Base-by-base conservation (phyloP, 2,888 invertebrate genomes). In the Andrena camellia region DNA sequence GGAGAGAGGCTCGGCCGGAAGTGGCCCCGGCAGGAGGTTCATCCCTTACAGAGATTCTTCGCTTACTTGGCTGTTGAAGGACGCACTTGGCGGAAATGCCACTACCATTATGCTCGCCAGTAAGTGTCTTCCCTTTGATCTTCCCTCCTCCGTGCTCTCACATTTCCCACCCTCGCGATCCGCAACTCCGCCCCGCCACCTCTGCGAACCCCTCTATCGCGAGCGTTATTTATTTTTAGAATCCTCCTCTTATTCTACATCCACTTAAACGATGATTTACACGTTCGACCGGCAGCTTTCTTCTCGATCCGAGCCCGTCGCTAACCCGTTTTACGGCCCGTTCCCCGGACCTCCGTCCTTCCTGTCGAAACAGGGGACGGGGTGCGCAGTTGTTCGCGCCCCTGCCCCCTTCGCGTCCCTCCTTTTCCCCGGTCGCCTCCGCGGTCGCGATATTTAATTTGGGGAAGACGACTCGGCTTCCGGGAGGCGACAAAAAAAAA, bases 31-130 rank as follows among this genome's bases (percentile, higher is more conserved):
- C 64, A 90, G 89, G 86, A 90, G 96, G 89, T 97, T 97, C 93
- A 96, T 97, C 48, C 97, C 97, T 2, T 97, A 97, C 93, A 95
- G 97, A 84, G 97, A 97, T 93, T 97, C 97, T 0, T 96, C 97
- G 26, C 95, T 97, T 80, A 97, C 97, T 85, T 97, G 97, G 97
- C 95, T 97, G 10, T 95, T 97, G 35, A 97, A 97, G 92, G 97
- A 97, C 92, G 97, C 97, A 86, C 95, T 97, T 63, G 97, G 97
- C 52, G 97, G 97, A 86, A 97, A 97, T 91, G 96, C 97, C 59
- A 96, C 96, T 89, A 97, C 97, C 60, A 96, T 97, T 91, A 96
- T 97, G 95, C 96, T 97, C 89, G 97, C 97, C 85, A 97, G 97
- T 97, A 95, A 95, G 92, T 87, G 84, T 84, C 83, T 81, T 76